Base-by-base conservation (phyloP, 2,113 vertebrate species). In the Odontesthes bonariensis region DNA sequence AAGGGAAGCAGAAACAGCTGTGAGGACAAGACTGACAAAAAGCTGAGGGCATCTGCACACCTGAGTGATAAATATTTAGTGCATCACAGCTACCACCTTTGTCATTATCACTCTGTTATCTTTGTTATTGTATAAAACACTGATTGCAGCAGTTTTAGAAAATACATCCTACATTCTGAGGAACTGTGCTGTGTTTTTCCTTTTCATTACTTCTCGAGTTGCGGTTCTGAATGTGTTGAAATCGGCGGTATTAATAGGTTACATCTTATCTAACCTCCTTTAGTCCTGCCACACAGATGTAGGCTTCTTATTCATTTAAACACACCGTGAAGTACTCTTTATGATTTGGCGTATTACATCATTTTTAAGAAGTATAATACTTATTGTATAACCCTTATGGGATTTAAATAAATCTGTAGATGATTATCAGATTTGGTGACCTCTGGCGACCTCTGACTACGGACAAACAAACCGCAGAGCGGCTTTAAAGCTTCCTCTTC, bases 351-450 rank as follows among this genome's bases (percentile, higher is more conserved):
- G 0, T 17, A 33, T 69, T 71, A 27, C 12, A 8, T 57, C 38
- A 54, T 23, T 12, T 55, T 72, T 35, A 49, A 11, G 58, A 38
- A 62, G 35, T 20, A 20, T 66, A 47, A 27, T 38, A 51, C 11
- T 46, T 20, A 35, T 64, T 52, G 51, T 61, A 40, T 55, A 44
- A 52, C 22, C 20, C 33, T 49, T 6, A 49, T 27, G 58, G 35
- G 53, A 59, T 68, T 59, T 6, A 63, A 75, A 75, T 52, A 17
- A 46, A 75, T 60, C 32, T 65, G 57, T 53, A 58, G 33, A 11
- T 33, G 17, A 47, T 11, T 31, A 58, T 58, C 54, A 40, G 33
- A 53, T 47, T 55, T 20, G 22, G 9, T 62, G 3, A 32, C 35
- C 35, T 54, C 20, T 69, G 3, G 23, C 19, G 19, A 32, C 16